These are phyloP conservation scores for Litocranius walleri DNA, from an alignment of 2,113 vertebrate species.

Conservation along the genomic window DNA sequence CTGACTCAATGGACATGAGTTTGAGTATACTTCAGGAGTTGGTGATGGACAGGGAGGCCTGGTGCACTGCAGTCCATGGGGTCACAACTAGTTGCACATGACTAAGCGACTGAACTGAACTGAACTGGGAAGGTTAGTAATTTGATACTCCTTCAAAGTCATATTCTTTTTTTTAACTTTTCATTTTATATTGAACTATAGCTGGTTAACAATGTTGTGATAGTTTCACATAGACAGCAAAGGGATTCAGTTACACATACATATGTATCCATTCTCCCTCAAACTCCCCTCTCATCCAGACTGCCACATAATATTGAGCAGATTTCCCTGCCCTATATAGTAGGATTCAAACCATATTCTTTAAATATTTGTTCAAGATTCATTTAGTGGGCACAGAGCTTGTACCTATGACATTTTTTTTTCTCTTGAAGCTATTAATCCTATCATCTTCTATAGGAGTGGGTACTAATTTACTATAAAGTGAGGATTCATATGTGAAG, in stretches of 20 bases:
- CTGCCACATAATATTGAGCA: not conserved
- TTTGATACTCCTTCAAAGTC: not conserved
- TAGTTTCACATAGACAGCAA: not conserved
- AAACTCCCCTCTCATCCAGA: not conserved
- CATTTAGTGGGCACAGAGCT: not conserved
- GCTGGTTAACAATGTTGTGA: not conserved
- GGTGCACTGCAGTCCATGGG: not conserved
- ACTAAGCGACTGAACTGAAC: not conserved
- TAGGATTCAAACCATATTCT: not conserved
- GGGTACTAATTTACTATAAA: not conserved
- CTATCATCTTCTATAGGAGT: not conserved
- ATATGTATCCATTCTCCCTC: not conserved
- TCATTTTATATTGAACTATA: not conserved
- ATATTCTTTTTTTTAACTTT: not conserved
- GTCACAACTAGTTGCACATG: fast-evolving
- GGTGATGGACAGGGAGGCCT: not conserved
- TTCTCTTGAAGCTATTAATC: not conserved
- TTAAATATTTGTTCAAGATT: not conserved
- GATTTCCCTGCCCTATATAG: not conserved
- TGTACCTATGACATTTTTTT: not conserved
- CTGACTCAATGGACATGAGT: not conserved
- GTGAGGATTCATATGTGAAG: not conserved
- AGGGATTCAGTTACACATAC: not conserved
- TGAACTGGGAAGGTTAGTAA: not conserved
- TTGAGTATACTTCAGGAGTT: not conserved